These are phyloP conservation scores for Craseonycteris thonglongyai DNA, from an alignment of 2,113 vertebrate species.

Conservation along the genomic window DNA sequence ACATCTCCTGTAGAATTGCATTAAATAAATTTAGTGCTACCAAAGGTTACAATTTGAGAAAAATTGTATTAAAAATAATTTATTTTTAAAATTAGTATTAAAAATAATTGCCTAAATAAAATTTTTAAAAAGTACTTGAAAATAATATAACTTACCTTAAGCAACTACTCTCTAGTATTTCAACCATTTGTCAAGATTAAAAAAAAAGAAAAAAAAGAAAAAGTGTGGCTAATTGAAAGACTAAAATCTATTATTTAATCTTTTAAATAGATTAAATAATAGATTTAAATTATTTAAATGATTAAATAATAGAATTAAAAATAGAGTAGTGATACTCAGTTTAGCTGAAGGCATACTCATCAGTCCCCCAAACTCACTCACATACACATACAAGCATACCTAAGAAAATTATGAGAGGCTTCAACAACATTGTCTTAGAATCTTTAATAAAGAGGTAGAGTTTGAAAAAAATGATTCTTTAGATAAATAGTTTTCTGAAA, in stretches of 20 bases:
- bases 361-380: neutral
- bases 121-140: neutral
- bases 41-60: neutral
- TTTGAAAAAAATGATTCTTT: neutral
- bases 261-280: neutral
- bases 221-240: neutral
- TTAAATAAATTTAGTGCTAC: neutral
- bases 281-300: neutral
- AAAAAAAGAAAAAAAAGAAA: neutral
- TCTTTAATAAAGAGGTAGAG: neutral
- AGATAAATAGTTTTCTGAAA: neutral
- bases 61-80: neutral
- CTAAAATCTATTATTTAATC: neutral
- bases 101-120: neutral
- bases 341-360: neutral
- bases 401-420: neutral
- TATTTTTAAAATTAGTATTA: neutral
- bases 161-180: neutral
- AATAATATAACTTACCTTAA: neutral
- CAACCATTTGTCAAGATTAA: neutral
- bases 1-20: neutral
- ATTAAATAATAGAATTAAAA: neutral
- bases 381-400: neutral
- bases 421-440: neutral
- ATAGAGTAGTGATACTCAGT: neutral